These are phyloP conservation scores for Apistogramma diplotaenia DNA, from an alignment of 2,113 vertebrate species.

Conservation along the genomic window DNA sequence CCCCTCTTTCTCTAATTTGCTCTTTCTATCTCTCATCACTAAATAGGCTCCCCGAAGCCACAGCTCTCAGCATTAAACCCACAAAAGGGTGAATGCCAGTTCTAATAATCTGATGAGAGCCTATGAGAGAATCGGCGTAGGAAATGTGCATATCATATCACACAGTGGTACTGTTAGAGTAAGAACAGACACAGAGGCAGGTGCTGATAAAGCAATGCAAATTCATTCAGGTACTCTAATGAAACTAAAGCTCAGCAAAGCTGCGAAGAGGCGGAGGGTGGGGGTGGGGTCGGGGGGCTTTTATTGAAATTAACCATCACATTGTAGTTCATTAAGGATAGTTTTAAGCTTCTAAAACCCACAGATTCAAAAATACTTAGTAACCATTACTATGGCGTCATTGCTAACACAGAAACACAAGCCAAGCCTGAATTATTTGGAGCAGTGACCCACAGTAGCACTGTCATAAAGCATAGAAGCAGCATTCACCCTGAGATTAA, in stretches of 20 bases:
- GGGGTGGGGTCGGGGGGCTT: background rate
- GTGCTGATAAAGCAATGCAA: constrained; percentile 56
- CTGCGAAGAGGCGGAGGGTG: background rate
- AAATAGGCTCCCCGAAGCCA: constrained; percentile 52
- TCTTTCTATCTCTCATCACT: constrained; percentile 18
- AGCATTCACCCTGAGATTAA: constrained; percentile 3
- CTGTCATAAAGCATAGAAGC: background rate
- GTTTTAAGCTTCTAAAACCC: constrained; percentile 12
- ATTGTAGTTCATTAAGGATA: constrained; percentile 19
- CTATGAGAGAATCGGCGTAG: constrained; percentile 24
- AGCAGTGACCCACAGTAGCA: background rate
- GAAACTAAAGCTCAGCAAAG: constrained; percentile 28
- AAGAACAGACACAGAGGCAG: constrained; percentile 12
- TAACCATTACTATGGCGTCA: background rate
- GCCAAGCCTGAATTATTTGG: background rate
- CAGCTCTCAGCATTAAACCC: constrained; percentile 42
- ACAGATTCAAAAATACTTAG: background rate
- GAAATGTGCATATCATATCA: constrained; percentile 53
- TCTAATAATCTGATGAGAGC: constrained; percentile 59
- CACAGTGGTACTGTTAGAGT: constrained; percentile 33
- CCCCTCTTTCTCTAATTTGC: constrained; percentile 22
- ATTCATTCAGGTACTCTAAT: constrained; percentile 58
- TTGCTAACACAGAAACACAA: background rate
- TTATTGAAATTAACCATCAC: constrained; percentile 37
- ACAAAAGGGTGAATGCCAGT: constrained; percentile 57